Evolutionary conservation across 1,140 invertebrate genomes (phyloP), one percentile per base, ranked within the genome.

Genomic region (Papilio aristodemus): DNA sequence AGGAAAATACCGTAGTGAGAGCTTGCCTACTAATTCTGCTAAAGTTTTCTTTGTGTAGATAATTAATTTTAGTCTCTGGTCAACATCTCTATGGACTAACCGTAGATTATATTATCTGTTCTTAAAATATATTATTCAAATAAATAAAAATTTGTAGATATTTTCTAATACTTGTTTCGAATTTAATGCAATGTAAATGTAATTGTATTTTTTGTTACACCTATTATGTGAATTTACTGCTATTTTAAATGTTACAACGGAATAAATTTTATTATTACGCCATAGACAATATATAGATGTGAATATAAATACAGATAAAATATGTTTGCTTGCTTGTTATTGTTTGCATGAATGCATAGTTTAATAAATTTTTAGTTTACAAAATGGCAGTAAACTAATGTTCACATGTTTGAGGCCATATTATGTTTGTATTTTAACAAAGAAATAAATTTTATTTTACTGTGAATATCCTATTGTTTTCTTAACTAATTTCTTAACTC

Each of bases 381-480:
- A 14, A 50, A 50, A 50, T 50, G 43, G 43, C 43, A n/a, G 11
- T 3, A 14, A 50, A 50, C 1, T 41, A 11, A 1, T 41, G 38
- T 41, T 50, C 17, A 50, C 17, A 50, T 50, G 17, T 50, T 50
- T 50, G 3, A 50, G 14, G 14, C 43, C 17, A 1, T 50, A 50
- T n/a, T 50, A 17, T n/a, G 14, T 50, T 17, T 50, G 14, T 50
- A 50, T 50, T 50, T 50, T 50, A 50, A 14, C 6, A 50, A n/a
- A 50, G 17, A 50, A 50, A 50, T 50, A 50, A 1, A 50, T 50
- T 17, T 50, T 50, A 50, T 50, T 50, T 50, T 32, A 32, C 27
- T 32, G 27, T 32, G 27, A 32, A 32, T 32, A 3, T 6, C 2
- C 27, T 32, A 2, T 32, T 32, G 27, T 32, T 32, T 32, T 32